A percentile compares a stretch with the other conserved stretches of the same genome.
Evolutionary conservation across 2,113 vertebrate genomes (phyloP).

Genomic region (Osmerus mordax): DNA sequence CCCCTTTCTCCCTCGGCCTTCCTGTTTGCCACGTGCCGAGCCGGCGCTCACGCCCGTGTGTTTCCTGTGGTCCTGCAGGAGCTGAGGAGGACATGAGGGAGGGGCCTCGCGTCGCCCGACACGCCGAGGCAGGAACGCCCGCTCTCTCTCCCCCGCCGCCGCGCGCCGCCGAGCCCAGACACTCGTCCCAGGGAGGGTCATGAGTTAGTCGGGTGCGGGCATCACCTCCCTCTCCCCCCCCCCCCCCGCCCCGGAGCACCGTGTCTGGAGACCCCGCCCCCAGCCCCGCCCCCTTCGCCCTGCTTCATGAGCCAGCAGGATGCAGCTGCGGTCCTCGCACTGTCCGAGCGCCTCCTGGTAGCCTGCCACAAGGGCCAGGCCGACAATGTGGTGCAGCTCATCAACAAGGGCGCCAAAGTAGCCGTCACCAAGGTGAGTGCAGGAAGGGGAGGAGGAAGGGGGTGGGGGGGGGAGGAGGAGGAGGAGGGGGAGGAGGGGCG

Average conservation of each 20-base stretch:
- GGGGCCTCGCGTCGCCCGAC: slow-evolving; percentile 16
- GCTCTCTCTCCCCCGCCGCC: slow-evolving; percentile 21
- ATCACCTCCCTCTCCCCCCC: slow-evolving; percentile 31
- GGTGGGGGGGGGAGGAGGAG: background rate
- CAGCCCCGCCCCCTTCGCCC: slow-evolving; percentile 50
- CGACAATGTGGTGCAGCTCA: slow-evolving; percentile 98
- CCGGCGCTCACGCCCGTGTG: slow-evolving; percentile 39
- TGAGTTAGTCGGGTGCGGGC: slow-evolving; percentile 48
- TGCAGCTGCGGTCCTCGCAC: slow-evolving; percentile 82
- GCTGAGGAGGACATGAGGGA: slow-evolving; percentile 72
- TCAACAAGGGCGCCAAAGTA: slow-evolving; percentile 97
- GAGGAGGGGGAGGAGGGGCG: background rate
- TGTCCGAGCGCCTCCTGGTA: slow-evolving; percentile 96
- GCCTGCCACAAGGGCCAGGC: slow-evolving; percentile 95
- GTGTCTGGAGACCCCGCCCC: slow-evolving; percentile 58
- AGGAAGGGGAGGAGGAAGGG: background rate
- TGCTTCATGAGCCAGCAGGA: slow-evolving; percentile 99
- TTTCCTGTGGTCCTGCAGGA: slow-evolving; percentile 68
- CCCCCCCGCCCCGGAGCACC: slow-evolving; percentile 23
- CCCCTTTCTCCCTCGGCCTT: slow-evolving; percentile 42
- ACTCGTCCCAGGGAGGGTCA: slow-evolving; percentile 14
- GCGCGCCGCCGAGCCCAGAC: background rate
- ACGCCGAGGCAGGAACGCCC: slow-evolving; percentile 27
- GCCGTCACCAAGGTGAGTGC: slow-evolving; percentile 93
- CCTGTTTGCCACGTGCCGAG: background rate